phyloP scores from a whole-genome alignment of 1,140 invertebrate genomes.

The Helicoverpa zea region DNA sequence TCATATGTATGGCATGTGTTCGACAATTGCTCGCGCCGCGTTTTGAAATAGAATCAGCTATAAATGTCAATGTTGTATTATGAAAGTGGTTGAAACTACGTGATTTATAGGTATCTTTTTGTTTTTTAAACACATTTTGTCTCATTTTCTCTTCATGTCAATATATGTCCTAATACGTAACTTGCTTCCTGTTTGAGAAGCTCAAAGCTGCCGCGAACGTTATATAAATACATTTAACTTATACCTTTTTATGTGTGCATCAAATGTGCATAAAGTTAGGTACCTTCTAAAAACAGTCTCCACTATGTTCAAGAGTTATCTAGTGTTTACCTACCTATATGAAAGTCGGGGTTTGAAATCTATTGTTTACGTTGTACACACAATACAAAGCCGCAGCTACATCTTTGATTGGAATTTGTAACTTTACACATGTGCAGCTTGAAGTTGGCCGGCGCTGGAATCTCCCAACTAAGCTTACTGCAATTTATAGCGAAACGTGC shows the following conservation, averaged over 20 bases:
- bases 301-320: too few species aligned
- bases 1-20: constrained; percentile 27
- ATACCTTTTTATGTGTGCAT: too few species aligned
- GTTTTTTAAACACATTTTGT: too few species aligned
- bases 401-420: constrained; percentile 10
- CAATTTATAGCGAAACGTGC: background rate
- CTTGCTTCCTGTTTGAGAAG: too few species aligned
- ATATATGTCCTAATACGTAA: too few species aligned
- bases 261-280: too few species aligned
- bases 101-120: background rate
- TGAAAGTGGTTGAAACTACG: background rate
- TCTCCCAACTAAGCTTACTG: background rate
- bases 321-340: too few species aligned
- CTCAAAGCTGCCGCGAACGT: too few species aligned
- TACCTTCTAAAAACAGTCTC: too few species aligned
- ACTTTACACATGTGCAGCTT: background rate
- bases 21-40: constrained; percentile 11
- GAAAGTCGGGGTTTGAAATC: too few species aligned
- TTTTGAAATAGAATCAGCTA: constrained; percentile 26
- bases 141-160: too few species aligned
- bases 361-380: background rate
- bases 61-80: background rate
- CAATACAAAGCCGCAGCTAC: background rate
- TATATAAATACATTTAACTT: too few species aligned
- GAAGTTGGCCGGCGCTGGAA: background rate